Percentiles rank a stretch among this genome's conserved stretches.
These are phyloP conservation scores for Caenorhabditis sp. DNA, from an alignment of 2,888 invertebrate genomes.

Conservation along the genomic window DNA sequence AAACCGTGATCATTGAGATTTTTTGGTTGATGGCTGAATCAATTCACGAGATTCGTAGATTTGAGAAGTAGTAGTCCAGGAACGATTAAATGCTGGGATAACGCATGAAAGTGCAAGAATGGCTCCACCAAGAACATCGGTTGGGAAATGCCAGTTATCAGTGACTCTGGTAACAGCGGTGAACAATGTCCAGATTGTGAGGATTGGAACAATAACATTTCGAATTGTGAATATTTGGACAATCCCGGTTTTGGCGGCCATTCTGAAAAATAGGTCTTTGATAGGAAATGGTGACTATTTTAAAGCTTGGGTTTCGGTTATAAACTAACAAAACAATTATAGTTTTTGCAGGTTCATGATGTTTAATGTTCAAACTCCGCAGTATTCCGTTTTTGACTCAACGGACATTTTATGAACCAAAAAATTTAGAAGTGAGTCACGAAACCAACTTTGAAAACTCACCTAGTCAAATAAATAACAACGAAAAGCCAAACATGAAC, in stretches of 20 bases:
- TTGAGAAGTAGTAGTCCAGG: slow-evolving; percentile 27
- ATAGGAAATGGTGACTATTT: too few species aligned
- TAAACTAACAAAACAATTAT: too few species aligned
- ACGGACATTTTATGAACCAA: too few species aligned
- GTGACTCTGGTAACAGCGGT: slow-evolving; percentile 65
- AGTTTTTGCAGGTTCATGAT: too few species aligned
- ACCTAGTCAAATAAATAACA: slow-evolving; percentile 56
- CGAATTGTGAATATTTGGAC: slow-evolving; percentile 32
- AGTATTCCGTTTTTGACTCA: too few species aligned
- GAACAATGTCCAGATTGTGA: slow-evolving; percentile 45
- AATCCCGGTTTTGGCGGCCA: slow-evolving; percentile 36
- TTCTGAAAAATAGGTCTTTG: slow-evolving; percentile 39
- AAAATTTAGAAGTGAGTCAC: too few species aligned
- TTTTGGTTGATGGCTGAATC: background rate
- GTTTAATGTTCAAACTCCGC: too few species aligned
- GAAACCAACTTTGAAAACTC: too few species aligned
- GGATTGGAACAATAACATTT: slow-evolving; percentile 39
- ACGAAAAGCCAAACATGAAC: slow-evolving; percentile 62
- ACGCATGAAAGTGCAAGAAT: slow-evolving; percentile 42
- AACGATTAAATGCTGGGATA: slow-evolving; percentile 42
- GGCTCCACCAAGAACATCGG: slow-evolving; percentile 67
- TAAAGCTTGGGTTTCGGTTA: too few species aligned
- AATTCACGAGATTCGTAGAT: background rate
- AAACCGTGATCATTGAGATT: background rate
- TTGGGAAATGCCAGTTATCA: slow-evolving; percentile 69